Evolutionary conservation across 2,888 invertebrate genomes (phyloP).

Genomic region (Leucophenga maculata): DNA sequence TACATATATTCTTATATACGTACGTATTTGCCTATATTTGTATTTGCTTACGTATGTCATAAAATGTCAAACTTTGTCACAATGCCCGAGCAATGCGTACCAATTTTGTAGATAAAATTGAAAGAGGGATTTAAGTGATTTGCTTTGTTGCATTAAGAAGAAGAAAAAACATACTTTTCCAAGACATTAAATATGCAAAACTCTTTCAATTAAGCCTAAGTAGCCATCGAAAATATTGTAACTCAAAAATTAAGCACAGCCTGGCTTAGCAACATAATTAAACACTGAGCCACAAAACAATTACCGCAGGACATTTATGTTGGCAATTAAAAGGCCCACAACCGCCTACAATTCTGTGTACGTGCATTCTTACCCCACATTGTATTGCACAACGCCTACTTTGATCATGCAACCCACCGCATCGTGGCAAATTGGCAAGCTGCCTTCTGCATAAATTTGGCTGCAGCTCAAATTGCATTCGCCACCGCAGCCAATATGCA

Average conservation of each 20-base stretch:
- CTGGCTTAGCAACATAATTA: slow-evolving; percentile 46
- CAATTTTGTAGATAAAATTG: not conserved
- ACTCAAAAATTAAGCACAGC: slow-evolving; percentile 12
- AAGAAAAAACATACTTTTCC: not conserved
- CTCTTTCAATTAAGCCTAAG: slow-evolving; percentile 50
- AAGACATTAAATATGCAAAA: slow-evolving; percentile 58
- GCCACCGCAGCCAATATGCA: not conserved
- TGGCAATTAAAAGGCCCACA: slow-evolving; percentile 36
- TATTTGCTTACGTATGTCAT: slow-evolving; percentile 39
- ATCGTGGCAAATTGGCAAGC: slow-evolving; percentile 21
- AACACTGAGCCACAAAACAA: slow-evolving; percentile 58
- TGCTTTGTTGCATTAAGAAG: not conserved
- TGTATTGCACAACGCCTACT: too few relatives aligned
- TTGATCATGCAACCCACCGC: slow-evolving; percentile 4
- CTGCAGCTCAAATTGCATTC: slow-evolving; percentile 1
- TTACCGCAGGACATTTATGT: slow-evolving; percentile 45
- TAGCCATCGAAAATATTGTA: slow-evolving; percentile 14
- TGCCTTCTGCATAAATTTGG: slow-evolving; percentile 19
- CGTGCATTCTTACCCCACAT: slow-evolving; percentile 25
- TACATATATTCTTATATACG: not conserved
- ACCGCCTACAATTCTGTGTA: slow-evolving; percentile 46
- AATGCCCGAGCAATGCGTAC: slow-evolving; percentile 54
- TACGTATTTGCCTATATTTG: not conserved
- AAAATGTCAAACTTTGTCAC: slow-evolving; percentile 60
- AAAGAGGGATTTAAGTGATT: not conserved